Evolutionary conservation across 2,113 vertebrate genomes (phyloP).

Genomic region (Rhegmatorhina hoffmannsi): DNA sequence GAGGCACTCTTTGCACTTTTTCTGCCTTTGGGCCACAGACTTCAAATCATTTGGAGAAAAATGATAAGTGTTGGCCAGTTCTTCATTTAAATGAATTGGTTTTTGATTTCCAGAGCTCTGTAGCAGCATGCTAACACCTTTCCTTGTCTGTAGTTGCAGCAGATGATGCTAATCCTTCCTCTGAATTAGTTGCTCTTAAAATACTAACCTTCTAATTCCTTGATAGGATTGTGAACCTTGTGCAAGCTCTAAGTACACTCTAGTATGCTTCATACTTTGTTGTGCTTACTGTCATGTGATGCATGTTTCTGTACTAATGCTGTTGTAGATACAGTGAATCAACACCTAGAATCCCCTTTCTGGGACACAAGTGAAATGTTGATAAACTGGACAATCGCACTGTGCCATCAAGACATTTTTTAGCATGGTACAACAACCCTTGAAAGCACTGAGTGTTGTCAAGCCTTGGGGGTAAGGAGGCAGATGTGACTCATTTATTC

Average conservation of each 20-base stretch:
- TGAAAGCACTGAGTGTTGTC: neutral
- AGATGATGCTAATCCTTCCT: conserved; percentile 28
- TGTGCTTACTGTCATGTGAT: neutral
- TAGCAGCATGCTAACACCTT: conserved; percentile 42
- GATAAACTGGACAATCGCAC: neutral
- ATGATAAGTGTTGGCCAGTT: conserved; percentile 22
- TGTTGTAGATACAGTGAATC: neutral
- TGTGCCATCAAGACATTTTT: neutral
- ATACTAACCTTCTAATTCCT: conserved; percentile 58
- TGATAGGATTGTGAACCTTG: conserved; percentile 24
- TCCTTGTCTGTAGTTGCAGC: neutral
- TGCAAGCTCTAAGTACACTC: neutral
- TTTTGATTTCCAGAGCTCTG: conserved; percentile 57
- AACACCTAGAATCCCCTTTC: neutral
- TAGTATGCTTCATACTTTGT: neutral
- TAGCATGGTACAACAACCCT: neutral
- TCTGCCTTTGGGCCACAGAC: conserved; percentile 7
- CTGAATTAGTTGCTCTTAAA: conserved; percentile 28
- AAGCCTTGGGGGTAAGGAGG: neutral
- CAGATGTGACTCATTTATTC: neutral
- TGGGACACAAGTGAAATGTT: neutral
- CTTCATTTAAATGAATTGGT: conserved; percentile 76
- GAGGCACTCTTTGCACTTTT: neutral
- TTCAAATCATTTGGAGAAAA: conserved; percentile 8
- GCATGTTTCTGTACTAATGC: neutral